Evolutionary conservation across 2,113 vertebrate species (phyloP), one percentile per base, ranked within the genome.

Genomic region (Microcebus lehilahytsara): DNA sequence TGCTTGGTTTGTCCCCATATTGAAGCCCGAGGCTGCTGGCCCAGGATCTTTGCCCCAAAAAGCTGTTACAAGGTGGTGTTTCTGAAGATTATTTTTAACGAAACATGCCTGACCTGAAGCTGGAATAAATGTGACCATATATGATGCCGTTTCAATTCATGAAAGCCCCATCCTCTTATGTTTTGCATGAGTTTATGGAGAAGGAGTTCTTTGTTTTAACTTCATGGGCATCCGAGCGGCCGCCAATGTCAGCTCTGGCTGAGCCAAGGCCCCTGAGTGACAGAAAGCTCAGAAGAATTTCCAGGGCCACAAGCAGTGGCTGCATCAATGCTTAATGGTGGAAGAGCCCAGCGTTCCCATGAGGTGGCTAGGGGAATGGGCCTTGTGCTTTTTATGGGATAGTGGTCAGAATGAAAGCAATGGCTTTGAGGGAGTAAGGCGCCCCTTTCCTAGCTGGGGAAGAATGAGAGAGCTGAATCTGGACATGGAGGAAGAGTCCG

Each of bases 61-160:
- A 67, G 5, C 49, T 80, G 17, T 46, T 80, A 12, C 5, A 14
- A 64, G 8, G 13, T 60, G 22, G 66, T 88, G 34, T 85, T 96
- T 62, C 22, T 69, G 72, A 42, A 42, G 25, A 75, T 88, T 81
- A 40, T n/a, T 34, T 95, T 96, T 77, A 62, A 9, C 17, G 32
- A 56, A n/a, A 85, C 9, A 2, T 9, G 3, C 46, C 84, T 97
- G 25, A 34, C 27, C 22, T 62, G 32, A 62, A 85, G 34, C 40
- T 69, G 30, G 34, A 60, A 72, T 67, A 62, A 58, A 40, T 16
- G 32, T 66, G 53, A 23, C 25, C 20, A 9, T 58, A 32, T 67
- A 51, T 64, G 10, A 7, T 25, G 51, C 1, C 2, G 1, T 62
- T 84, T 16, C 6, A 42, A 30, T 80, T 83, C 46, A 5, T 22